Base-by-base conservation (phyloP, 2,797 vertebrate genomes). In the Etheostoma perlongum region DNA sequence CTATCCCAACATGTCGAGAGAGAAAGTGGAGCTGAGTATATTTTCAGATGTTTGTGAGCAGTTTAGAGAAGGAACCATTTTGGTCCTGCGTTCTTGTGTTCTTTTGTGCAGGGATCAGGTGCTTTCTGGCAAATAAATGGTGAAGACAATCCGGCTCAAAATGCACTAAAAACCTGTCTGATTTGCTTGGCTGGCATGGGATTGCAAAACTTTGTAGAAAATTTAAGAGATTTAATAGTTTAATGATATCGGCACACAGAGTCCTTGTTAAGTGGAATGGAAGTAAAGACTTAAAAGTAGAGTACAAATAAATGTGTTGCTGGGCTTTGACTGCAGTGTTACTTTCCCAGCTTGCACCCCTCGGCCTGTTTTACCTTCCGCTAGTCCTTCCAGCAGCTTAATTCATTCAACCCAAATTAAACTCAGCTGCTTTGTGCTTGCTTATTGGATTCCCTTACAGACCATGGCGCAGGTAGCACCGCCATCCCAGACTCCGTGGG, bases 401-500 rank as follows among this genome's bases (percentile, higher is more conserved):
- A 2, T 59, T 85, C 66, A 72, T 72, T 82, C 54, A 58, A 48
- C 62, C 71, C 77, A 77, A 15, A 70, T 80, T 80, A 82, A 76
- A 62, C 42, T 66, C 72, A 53, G 68, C 67, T 73, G 79, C 59
- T 75, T 68, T 72, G 74, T 13, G 54, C 65, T 79, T 65, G 64
- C 52, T 47, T 16, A 19, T 23, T n/a, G 21, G 54, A 18, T 71
- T 78, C 14, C 42, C 12, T 9, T 14, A 54, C 63, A 53, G 40
- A 68, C 57, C 18, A 0, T 23, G 1, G 67, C 6, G 0, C 84
- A 80, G 82, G 83, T 86, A 81, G 67, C 60, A 57, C 14, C 5
- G 1, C 36, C 4, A 0, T 27, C 60, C 3, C 12, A 3, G 30
- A 44, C 59, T 67, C 54, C 0, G 23, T 14, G 14, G 30, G 44